Evolutionary conservation across 2,113 vertebrate species (phyloP), one percentile per base, ranked within the genome.

Genomic region (Zeus faber): DNA sequence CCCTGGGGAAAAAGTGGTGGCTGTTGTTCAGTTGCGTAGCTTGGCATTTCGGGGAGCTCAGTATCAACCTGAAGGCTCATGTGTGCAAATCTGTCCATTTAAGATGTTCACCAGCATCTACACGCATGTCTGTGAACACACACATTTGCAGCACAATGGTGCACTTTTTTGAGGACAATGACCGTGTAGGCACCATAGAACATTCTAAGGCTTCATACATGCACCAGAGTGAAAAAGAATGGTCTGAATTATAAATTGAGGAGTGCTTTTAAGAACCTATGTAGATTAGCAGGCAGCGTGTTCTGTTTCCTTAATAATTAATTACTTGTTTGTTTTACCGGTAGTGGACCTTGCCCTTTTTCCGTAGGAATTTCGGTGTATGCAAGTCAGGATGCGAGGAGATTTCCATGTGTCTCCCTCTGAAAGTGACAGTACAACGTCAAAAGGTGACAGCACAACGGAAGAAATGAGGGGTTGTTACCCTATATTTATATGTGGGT

Each of bases 301-400:
- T 83, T 80, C 52, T 67, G 69, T 55, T 64, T 70, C 70, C 51
- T 87, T 62, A 81, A 84, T 88, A 79, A 87, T 87, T 79, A 80
- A 87, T 82, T 54, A 72, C 75, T 77, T 86, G 78, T 82, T 83
- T 84, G 79, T 60, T 37, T 10, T 37, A 66, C 33, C 69, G 53
- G 62, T 64, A 52, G 45, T 63, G 70, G 74, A 80, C 82, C 40
- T 71, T 7, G 22, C 57, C 55, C 61, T 47, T 48, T 56, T 73
- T 70, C 50, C 54, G 49, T 51, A 37, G 7, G 29, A 41, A 58
- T 39, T n/a, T 22, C 25, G 18, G 57, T 59, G 71, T 77, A 54
- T 71, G 68, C 70, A 83, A 76, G 84, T 70, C 76, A 77, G n/a
- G n/a, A n/a, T 46, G 44, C 6, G 4, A 24, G 16, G 1, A 5